A percentile compares a stretch with the other conserved stretches of the same genome.
Evolutionary conservation across 2,888 invertebrate species (phyloP).

Genomic region (Chrysolina oricalcia): DNA sequence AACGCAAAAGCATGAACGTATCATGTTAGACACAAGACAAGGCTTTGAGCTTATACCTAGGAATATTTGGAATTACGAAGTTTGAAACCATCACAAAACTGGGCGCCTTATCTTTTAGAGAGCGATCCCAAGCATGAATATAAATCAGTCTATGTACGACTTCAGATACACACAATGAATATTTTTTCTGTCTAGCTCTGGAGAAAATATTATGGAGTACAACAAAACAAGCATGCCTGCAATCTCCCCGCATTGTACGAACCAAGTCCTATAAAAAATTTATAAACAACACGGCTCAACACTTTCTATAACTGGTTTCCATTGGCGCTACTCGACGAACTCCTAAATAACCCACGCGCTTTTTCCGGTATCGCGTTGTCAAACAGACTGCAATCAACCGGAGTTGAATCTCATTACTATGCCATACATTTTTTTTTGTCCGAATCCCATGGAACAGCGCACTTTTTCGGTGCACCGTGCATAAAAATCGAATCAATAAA

Average conservation of each 20-base stretch:
- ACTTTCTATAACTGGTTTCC: constrained; percentile 9
- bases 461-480: constrained; percentile 28
- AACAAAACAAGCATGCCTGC: neutral
- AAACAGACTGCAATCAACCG: constrained; percentile 8
- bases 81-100: too few relatives aligned
- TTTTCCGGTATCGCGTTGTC: constrained; percentile 5
- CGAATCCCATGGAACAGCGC: constrained; percentile 5
- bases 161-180: too few relatives aligned
- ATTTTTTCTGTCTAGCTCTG: too few relatives aligned
- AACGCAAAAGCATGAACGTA: too few relatives aligned
- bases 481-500: constrained; percentile 48
- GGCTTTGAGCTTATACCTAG: too few relatives aligned
- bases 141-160: too few relatives aligned
- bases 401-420: neutral
- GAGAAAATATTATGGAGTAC: too few relatives aligned
- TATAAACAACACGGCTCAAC: neutral
- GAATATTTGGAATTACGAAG: too few relatives aligned
- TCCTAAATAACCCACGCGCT: neutral
- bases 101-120: too few relatives aligned
- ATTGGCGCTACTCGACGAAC: neutral
- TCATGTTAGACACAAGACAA: too few relatives aligned
- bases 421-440: neutral
- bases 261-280: neutral
- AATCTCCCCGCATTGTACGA: neutral
- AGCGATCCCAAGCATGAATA: too few relatives aligned